A percentile compares a stretch with the other conserved stretches of the same genome.
Evolutionary conservation across 2,113 vertebrate genomes (phyloP).

Genomic region (Psilopsiagon aurifrons): DNA sequence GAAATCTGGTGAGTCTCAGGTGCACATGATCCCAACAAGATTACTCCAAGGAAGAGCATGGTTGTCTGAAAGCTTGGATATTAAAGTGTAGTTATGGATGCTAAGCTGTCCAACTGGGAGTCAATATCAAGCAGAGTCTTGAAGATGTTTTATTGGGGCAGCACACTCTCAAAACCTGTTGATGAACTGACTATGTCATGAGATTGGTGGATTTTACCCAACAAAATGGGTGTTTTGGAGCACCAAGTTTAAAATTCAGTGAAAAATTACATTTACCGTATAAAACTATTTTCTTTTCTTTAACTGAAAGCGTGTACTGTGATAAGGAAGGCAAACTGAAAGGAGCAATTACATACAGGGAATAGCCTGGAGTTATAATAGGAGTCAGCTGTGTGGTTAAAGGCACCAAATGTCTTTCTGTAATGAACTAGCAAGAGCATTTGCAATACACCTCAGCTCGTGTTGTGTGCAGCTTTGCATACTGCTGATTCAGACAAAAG

Average conservation of each 20-base stretch:
- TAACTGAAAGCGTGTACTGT: neutral
- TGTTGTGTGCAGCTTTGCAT: neutral
- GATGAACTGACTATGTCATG: neutral
- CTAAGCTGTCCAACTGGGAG: neutral
- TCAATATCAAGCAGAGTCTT: neutral
- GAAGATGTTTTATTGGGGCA: neutral
- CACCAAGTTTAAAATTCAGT: conserved; percentile 31
- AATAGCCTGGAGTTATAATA: neutral
- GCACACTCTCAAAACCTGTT: neutral
- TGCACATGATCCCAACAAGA: neutral
- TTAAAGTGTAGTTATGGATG: neutral
- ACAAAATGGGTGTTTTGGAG: neutral
- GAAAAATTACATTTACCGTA: conserved; percentile 6
- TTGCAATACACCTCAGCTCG: neutral
- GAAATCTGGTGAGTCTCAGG: neutral
- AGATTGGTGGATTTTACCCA: neutral
- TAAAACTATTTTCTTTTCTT: neutral
- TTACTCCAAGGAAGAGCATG: neutral
- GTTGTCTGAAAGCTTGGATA: neutral
- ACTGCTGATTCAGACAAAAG: neutral
- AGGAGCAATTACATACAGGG: neutral
- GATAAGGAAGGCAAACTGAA: neutral
- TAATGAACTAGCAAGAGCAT: neutral
- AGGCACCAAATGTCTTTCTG: conserved; percentile 8
- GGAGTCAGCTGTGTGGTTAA: neutral